Evolutionary conservation across 1,140 invertebrate genomes (phyloP).

Genomic region (Hycleus phaleratus): DNA sequence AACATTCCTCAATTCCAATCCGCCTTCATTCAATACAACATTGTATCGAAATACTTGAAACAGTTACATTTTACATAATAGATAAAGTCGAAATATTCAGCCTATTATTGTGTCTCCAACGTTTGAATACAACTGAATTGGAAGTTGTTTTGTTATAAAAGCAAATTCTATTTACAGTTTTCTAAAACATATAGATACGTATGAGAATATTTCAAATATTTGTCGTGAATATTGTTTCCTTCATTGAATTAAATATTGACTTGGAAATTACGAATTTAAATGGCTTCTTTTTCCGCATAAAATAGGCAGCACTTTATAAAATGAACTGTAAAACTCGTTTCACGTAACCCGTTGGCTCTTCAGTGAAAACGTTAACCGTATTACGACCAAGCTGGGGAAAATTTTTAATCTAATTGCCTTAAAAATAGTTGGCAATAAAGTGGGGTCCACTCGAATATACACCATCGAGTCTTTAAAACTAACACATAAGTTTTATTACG

Average conservation of each 20-base stretch:
- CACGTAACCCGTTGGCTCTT: slow-evolving; percentile 13
- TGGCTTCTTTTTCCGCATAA: not conserved
- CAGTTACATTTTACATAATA: no score
- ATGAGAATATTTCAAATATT: not conserved
- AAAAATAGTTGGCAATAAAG: slow-evolving; percentile 9
- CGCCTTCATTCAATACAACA: not conserved
- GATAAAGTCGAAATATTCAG: no score
- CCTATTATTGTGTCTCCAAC: no score
- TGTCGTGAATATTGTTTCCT: slow-evolving; percentile 5
- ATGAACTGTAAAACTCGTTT: slow-evolving; percentile 3
- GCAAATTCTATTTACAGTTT: no score
- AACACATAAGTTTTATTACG: no score
- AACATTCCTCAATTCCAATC: slow-evolving; percentile 7
- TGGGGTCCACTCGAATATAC: not conserved
- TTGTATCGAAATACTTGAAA: slow-evolving; percentile 5
- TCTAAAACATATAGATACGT: no score
- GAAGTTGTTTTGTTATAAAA: no score
- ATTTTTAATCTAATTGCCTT: slow-evolving; percentile 11
- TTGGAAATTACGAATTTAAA: slow-evolving; percentile 13
- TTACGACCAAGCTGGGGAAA: slow-evolving; percentile 7
- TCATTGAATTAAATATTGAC: slow-evolving; percentile 11
- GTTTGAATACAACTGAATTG: no score
- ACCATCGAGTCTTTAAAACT: no score
- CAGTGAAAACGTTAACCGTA: not conserved
- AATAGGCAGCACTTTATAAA: slow-evolving; percentile 10